Evolutionary conservation across 2,888 invertebrate genomes (phyloP).

Genomic region (Erynnis tages): DNA sequence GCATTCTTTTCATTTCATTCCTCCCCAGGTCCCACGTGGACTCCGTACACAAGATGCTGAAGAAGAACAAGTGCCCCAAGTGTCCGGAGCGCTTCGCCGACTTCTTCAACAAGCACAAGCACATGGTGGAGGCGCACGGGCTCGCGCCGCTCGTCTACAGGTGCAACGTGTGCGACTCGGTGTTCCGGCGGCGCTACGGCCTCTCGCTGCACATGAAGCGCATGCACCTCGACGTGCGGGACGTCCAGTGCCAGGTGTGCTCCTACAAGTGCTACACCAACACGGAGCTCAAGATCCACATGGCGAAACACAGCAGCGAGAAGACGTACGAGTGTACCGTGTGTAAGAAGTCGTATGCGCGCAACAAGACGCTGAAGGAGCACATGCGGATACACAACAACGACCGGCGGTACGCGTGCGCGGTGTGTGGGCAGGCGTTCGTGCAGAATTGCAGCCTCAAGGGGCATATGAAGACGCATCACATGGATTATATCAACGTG

Average conservation of each 20-base stretch:
- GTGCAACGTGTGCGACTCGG: conserved; percentile 55
- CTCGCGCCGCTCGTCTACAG: conserved; percentile 53
- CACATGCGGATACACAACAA: conserved; percentile 57
- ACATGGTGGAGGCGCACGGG: conserved; percentile 59
- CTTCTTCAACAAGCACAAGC: conserved; percentile 60
- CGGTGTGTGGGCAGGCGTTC: conserved; percentile 68
- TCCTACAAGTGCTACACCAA: conserved; percentile 52
- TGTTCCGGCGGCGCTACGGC: conserved; percentile 39
- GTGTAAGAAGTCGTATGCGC: conserved; percentile 60
- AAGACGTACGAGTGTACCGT: conserved; percentile 55
- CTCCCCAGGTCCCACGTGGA: conserved; percentile 57
- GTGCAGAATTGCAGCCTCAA: conserved; percentile 71
- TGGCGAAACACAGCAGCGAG: conserved; percentile 47
- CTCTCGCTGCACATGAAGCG: conserved; percentile 60
- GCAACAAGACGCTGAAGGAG: conserved; percentile 51
- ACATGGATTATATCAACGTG: conserved; percentile 37
- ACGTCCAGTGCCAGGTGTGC: conserved; percentile 49
- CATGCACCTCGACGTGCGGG: conserved; percentile 57
- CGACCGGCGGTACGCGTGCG: conserved; percentile 63
- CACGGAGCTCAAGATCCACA: conserved; percentile 46
- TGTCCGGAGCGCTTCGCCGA: conserved; percentile 61
- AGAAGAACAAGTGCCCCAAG: conserved; percentile 59
- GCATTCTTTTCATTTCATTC: too few relatives aligned
- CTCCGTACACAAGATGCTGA: conserved; percentile 54
- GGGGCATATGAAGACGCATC: conserved; percentile 69